Base-by-base conservation (phyloP, 2,113 vertebrate species). In the Tupaia tana region DNA sequence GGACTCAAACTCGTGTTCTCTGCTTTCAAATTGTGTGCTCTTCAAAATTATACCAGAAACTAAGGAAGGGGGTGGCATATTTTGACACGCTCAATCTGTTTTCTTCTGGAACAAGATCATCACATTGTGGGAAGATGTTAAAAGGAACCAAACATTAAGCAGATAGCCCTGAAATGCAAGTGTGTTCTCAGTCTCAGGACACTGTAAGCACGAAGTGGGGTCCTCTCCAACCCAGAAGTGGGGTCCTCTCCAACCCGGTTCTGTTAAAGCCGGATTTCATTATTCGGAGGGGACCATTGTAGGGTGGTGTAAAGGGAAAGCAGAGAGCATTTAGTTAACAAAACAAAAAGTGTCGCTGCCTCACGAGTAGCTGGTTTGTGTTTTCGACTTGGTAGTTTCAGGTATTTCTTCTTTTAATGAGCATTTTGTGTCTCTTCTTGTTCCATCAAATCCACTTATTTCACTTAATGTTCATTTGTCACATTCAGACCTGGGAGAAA, bases 401-500 rank as follows among this genome's bases (percentile, higher is more conserved):
- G 54, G n/a, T 93, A 34, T 52, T 11, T 66, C 90, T 69, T 52
- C 70, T 79, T 71, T 80, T 74, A 34, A 86, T 89, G 63, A 86
- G 66, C 5, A 67, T 66, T 59, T 69, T 87, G 56, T n/a, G 74
- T 22, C 54, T 87, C 43, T 89, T 93, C 89, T 52, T 91, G 13
- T 71, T 71, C 24, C 24, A 63, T 70, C 83, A 70, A 69, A 91
- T 83, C 85, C 56, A 93, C n/a, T 61, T 54, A 79, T 96, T 97
- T 96, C 92, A 96, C 79, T 94, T 96, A 96, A 96, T 93, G 86
- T 79, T 96, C 93, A 96, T 97, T 97, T 98, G 97, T 97, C 82
- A 74, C 94, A 91, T 96, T 97, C 70, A 96, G 96, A 95, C 69
- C 84, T 96, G 90, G 69, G 58, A 92, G 96, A 94, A 91, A 94